Evolutionary conservation across 64 coral and sea anemone species (phyloP).

Genomic region (Acropora tenuis): DNA sequence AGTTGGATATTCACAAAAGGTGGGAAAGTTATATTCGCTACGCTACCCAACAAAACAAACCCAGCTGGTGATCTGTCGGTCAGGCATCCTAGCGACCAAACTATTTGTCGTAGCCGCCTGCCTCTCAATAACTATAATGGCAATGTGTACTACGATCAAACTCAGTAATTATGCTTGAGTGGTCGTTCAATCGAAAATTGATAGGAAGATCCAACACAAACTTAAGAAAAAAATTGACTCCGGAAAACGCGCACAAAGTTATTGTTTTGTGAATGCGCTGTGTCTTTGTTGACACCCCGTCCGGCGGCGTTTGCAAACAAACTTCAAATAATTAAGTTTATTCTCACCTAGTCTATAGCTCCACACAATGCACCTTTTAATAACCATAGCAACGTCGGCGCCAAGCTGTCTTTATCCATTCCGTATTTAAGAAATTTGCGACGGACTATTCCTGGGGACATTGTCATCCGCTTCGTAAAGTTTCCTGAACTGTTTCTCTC

Average conservation of each 20-base stretch:
- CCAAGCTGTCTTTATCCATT: neutral
- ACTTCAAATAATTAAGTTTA: constrained; percentile 7
- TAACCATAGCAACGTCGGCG: neutral
- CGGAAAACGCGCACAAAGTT: neutral
- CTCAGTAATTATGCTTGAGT: neutral
- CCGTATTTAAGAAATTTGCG: neutral
- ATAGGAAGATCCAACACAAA: neutral
- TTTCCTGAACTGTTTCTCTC: neutral
- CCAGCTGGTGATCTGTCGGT: too few relatives aligned
- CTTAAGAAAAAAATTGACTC: neutral
- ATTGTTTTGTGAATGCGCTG: neutral
- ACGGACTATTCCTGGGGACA: neutral
- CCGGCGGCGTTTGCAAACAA: neutral
- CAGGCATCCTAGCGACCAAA: too few relatives aligned
- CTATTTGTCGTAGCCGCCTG: too few relatives aligned
- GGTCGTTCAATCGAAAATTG: neutral
- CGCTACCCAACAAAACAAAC: too few relatives aligned
- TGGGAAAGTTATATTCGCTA: too few relatives aligned
- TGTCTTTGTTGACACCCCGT: constrained; percentile 35
- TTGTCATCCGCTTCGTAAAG: neutral
- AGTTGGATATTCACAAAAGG: too few relatives aligned
- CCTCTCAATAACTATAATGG: too few relatives aligned
- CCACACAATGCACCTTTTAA: neutral
- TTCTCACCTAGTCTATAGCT: neutral
- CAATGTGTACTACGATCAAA: too few relatives aligned